phyloP scores from a whole-genome alignment of 1,140 invertebrate species.

The Tetramorium alpestre region DNA sequence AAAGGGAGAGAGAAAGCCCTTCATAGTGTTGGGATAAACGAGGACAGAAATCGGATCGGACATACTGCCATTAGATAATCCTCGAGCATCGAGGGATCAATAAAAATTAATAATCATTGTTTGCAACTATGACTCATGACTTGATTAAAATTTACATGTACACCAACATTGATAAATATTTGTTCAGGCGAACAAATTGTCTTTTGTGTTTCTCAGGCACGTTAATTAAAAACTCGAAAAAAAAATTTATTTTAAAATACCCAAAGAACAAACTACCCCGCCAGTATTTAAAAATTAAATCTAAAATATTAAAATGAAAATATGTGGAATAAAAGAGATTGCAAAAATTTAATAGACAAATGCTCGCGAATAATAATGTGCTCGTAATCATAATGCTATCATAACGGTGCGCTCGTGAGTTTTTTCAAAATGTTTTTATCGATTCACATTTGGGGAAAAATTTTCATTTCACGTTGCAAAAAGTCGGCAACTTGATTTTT shows the following conservation, averaged over 20 bases:
- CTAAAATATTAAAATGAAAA: background rate
- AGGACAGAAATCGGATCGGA: conserved; percentile 5
- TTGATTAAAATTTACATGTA: background rate
- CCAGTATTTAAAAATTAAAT: background rate
- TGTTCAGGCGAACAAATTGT: background rate
- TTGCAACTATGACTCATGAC: background rate
- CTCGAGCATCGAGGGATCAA: background rate
- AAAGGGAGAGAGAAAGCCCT: conserved; percentile 7
- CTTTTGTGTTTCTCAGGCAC: background rate
- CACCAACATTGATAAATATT: background rate
- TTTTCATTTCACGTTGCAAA: background rate
- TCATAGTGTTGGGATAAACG: conserved; percentile 4
- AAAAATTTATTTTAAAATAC: background rate
- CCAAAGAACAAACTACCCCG: background rate
- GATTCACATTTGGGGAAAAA: background rate
- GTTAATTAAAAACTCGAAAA: background rate
- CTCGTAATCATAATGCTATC: too few species aligned
- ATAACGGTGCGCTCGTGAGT: background rate
- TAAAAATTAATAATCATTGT: conserved; percentile 18
- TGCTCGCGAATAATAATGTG: background rate
- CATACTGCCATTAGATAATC: background rate
- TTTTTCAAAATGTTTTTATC: background rate
- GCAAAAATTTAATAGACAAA: background rate
- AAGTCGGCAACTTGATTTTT: background rate
- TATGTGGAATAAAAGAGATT: background rate